Evolutionary conservation across 2,888 invertebrate species (phyloP).

Genomic region (Parelbella ahira): DNA sequence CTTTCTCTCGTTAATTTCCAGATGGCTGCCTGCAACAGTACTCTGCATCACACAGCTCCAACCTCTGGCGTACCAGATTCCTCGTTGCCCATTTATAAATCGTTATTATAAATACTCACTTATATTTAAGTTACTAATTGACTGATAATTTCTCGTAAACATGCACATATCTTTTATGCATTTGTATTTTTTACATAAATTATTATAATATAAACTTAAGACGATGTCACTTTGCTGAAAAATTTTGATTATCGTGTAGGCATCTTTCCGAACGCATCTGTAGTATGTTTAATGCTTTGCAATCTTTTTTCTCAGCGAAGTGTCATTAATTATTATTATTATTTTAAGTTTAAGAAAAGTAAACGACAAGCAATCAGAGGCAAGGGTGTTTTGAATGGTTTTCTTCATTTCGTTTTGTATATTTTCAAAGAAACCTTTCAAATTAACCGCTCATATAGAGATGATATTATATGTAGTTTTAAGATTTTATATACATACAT

Average conservation of each 20-base stretch:
- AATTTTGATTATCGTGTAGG: constrained; percentile 22
- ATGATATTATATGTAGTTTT: constrained; percentile 44
- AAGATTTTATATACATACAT: too few species aligned
- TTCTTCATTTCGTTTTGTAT: constrained; percentile 62
- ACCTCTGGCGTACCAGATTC: constrained; percentile 29
- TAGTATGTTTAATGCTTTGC: constrained; percentile 11
- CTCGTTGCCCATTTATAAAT: constrained; percentile 30
- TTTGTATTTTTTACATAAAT: constrained; percentile 66
- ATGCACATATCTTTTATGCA: constrained; percentile 66
- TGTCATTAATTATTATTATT: constrained; percentile 38
- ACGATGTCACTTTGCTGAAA: constrained; percentile 38
- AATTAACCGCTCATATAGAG: constrained; percentile 52
- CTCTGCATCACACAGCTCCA: constrained; percentile 48
- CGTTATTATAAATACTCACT: constrained; percentile 61
- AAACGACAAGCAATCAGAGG: constrained; percentile 75
- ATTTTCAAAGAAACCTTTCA: constrained; percentile 69
- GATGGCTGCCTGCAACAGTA: constrained; percentile 43
- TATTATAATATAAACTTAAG: constrained; percentile 41
- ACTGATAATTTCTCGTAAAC: constrained; percentile 56
- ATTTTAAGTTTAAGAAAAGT: constrained; percentile 48
- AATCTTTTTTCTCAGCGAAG: constrained; percentile 40
- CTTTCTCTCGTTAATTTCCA: constrained; percentile 46
- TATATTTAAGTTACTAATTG: constrained; percentile 52
- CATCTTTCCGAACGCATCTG: background rate
- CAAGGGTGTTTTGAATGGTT: constrained; percentile 72